phyloP scores from a whole-genome alignment of 2,888 invertebrate genomes.

The Slavum lentiscoides region DNA sequence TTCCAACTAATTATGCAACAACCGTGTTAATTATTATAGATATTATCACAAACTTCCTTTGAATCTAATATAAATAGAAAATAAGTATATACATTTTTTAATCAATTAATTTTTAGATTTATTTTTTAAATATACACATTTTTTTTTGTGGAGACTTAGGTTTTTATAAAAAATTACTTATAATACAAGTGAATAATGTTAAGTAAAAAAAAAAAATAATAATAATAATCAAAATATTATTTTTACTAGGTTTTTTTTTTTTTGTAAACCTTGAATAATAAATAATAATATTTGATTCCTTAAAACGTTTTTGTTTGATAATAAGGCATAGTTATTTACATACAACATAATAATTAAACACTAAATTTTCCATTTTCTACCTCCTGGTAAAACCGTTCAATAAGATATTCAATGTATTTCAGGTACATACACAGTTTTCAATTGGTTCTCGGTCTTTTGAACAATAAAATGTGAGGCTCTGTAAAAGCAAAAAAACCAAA shows the following conservation, averaged over 20 bases:
- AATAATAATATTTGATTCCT: constrained; percentile 4
- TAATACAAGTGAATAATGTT: constrained; percentile 31
- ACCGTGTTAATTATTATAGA: constrained; percentile 7
- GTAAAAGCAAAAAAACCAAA: constrained; percentile 58
- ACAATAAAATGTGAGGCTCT: constrained; percentile 92
- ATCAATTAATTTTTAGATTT: constrained; percentile 40
- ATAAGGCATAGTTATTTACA: constrained; percentile 17
- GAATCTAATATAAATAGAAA: constrained; percentile 34
- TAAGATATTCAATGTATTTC: constrained; percentile 15
- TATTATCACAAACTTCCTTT: constrained; percentile 18
- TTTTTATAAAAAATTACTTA: constrained; percentile 24
- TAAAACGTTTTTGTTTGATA: constrained; percentile 18
- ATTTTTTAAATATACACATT: constrained; percentile 34
- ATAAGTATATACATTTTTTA: constrained; percentile 27
- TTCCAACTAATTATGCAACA: constrained; percentile 24
- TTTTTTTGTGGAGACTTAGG: constrained; percentile 1
- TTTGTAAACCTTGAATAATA: constrained; percentile 26
- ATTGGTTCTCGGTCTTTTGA: constrained; percentile 62
- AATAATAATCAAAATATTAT: constrained; percentile 20
- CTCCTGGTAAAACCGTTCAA: constrained; percentile 11
- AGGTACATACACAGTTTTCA: constrained; percentile 20
- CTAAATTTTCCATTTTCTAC: constrained; percentile 9
- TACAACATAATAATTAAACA: constrained; percentile 20
- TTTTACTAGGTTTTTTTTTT: constrained; percentile 11
- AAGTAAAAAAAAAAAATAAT: constrained; percentile 16